Evolutionary conservation across 2,113 vertebrate species (phyloP).

Genomic region (Austrofundulus limnaeus): DNA sequence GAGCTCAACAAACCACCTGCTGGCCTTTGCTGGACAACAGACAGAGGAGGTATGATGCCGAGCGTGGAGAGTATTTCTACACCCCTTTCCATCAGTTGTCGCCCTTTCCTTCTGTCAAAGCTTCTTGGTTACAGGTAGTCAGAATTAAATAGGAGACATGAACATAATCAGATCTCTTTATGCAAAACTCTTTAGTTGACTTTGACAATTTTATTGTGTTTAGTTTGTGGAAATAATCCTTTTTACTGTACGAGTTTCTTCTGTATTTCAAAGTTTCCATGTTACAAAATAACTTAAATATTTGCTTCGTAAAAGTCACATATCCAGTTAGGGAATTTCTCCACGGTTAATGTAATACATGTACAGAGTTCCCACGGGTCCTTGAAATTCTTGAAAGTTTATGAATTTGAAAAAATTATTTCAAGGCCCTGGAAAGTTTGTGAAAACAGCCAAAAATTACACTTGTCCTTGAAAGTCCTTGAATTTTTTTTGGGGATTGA

Average conservation of each 20-base stretch:
- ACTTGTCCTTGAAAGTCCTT: too few species aligned
- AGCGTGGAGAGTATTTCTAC: neutral
- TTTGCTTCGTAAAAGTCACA: neutral
- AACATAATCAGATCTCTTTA: neutral
- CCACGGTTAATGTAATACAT: neutral
- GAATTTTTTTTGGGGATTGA: too few species aligned
- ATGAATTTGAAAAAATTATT: too few species aligned
- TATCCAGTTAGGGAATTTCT: constrained; percentile 2
- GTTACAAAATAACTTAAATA: neutral
- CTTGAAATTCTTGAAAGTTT: too few species aligned
- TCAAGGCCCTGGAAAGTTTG: too few species aligned
- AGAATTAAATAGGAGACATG: neutral
- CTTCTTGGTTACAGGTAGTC: too few species aligned
- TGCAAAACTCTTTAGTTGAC: constrained; percentile 2
- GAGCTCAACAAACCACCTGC: constrained; percentile 68
- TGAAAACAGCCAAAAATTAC: too few species aligned
- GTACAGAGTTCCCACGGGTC: too few species aligned
- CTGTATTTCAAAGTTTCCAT: neutral
- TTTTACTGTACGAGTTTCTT: neutral
- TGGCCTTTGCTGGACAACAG: constrained; percentile 83
- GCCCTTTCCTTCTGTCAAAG: neutral
- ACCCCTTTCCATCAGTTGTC: neutral
- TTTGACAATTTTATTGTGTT: too few species aligned
- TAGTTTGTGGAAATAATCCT: constrained; percentile 3
- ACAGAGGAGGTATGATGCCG: constrained; percentile 84